Conservation (phyloP, 2,113 vertebrate genomes). For the Uria lomvia region DNA sequence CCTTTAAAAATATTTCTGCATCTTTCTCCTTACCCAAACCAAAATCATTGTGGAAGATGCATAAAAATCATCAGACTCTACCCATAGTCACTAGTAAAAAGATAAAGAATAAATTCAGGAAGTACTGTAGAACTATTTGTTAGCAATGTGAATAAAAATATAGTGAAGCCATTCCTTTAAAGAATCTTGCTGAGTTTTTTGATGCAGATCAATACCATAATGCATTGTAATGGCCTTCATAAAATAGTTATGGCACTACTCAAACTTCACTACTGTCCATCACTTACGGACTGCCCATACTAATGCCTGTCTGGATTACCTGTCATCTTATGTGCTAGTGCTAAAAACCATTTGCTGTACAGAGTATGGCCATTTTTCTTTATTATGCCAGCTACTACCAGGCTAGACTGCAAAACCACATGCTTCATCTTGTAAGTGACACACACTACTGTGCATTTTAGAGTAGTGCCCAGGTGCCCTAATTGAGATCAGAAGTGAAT, state of each 20-base stretch:
- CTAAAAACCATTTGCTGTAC: neutral
- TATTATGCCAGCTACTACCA: neutral
- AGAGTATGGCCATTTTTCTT: neutral
- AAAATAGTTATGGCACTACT: neutral
- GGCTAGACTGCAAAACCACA: neutral
- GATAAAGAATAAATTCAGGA: neutral
- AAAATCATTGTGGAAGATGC: neutral
- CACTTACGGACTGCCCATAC: neutral
- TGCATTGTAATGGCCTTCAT: neutral
- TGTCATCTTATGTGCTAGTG: neutral
- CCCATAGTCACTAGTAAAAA: neutral
- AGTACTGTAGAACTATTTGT: neutral
- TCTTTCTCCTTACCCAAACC: neutral
- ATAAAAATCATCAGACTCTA: neutral
- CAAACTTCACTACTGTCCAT: neutral
- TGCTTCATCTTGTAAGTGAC: neutral
- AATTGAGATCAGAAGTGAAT: neutral
- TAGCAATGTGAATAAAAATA: neutral
- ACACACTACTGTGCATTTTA: neutral
- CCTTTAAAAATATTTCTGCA: neutral
- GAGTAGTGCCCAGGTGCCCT: neutral
- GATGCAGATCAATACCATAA: neutral
- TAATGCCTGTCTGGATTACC: neutral
- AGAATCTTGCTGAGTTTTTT: neutral
- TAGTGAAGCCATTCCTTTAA: neutral